A percentile compares a stretch with the other conserved stretches of the same genome.
phyloP scores from a whole-genome alignment of 2,888 invertebrate genomes.

The Netelia virgata region DNA sequence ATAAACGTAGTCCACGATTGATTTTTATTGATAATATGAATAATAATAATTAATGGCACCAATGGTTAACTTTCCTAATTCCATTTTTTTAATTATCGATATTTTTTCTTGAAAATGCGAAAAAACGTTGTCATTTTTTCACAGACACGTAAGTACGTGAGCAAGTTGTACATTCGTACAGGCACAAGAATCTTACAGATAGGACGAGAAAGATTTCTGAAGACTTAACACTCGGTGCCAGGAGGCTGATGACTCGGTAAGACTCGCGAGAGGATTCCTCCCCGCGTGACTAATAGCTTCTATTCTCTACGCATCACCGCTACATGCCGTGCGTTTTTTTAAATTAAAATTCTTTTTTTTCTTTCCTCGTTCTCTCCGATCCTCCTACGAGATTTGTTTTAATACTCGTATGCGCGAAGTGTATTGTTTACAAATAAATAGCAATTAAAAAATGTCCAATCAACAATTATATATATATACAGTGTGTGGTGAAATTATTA shows the following conservation, averaged over 20 bases:
- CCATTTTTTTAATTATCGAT: no score
- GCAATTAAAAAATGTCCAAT: no score
- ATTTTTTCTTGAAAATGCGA: no score
- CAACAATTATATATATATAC: no score
- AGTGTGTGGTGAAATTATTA: no score
- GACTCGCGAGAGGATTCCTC: constrained; percentile 40
- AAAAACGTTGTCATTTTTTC: no score
- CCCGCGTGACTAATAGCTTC: constrained; percentile 51
- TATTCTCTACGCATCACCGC: constrained; percentile 50
- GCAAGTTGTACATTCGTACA: constrained; percentile 13
- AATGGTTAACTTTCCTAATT: no score
- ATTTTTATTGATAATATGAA: no score
- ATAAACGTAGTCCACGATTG: no score
- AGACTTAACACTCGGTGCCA: constrained; percentile 47
- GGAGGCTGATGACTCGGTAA: constrained; percentile 46
- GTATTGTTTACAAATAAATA: background rate
- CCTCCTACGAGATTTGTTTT: constrained; percentile 25
- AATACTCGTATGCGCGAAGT: background rate
- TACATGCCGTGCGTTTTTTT: background rate
- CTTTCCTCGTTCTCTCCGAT: background rate
- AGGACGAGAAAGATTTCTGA: constrained; percentile 59
- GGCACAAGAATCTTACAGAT: constrained; percentile 35
- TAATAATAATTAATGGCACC: no score
- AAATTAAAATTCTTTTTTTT: background rate
- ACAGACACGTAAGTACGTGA: background rate